Base-by-base conservation (phyloP, 2,797 vertebrate species). In the Gallinago solitaria region DNA sequence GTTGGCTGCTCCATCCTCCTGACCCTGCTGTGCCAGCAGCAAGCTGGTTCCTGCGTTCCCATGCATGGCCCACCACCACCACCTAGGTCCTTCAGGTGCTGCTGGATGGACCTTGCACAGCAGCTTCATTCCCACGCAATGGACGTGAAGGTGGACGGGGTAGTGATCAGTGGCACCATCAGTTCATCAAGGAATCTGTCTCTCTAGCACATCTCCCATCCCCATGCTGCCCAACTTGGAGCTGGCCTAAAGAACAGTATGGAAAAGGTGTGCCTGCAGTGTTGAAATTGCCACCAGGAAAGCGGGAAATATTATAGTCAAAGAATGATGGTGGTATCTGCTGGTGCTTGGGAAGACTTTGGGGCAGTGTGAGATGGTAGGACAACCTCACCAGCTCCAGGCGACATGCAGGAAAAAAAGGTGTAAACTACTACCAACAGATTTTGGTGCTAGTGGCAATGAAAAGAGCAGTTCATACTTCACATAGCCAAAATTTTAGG, bases 171-270 rank as follows among this genome's bases (percentile, higher is more conserved):
- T 17, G 33, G 43, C 2, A 3, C 43, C 27, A 39, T 12, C 2
- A 1, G 47, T 41, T 53, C 1, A 1, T 76, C 24, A 48, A 43
- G 51, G 28, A 35, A 64, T 56, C 45, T 80, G 63, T 69, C 50
- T 39, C 51, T 76, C 54, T 87, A 81, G 15, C 24, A 85, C 30
- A 81, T 30, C 4, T 78, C 33, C 10, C 32, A 28, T 8, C 2
- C 25, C 39, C 8, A 6, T 0, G 0, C n/a, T 69, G 33, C 17
- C 57, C 64, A 0, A 1, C 14, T 8, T 68, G 61, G 45, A 37
- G 48, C 56, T 82, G 47, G 45, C 57, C 35, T 67, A 56, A 32
- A 91, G 84, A 61, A 35, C 23, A 15, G 5, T 11, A 8, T 17
- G n/a, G 73, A 57, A 71, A 81, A 81, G 16, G 15, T 37, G 20